phyloP scores from a whole-genome alignment of 2,113 vertebrate genomes.

The Hippopotamus amphibius region DNA sequence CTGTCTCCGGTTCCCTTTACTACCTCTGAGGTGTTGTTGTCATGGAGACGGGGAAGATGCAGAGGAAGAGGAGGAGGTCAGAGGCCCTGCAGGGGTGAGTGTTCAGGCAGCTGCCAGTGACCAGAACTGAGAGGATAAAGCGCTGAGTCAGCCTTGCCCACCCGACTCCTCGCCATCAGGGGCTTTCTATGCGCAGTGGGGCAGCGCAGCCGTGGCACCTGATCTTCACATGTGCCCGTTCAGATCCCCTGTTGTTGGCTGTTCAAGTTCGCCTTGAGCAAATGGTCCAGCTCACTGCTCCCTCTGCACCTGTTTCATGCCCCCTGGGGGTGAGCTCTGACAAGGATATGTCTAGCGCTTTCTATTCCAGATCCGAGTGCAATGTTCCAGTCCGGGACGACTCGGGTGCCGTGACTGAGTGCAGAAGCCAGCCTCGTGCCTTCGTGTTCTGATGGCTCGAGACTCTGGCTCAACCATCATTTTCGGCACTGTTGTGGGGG shows the following conservation, averaged over 20 bases:
- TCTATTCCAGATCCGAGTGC: background rate
- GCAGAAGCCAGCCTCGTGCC: background rate
- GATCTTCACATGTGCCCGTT: background rate
- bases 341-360: background rate
- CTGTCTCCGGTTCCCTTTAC: background rate
- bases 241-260: background rate
- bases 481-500: background rate
- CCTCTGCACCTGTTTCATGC: background rate
- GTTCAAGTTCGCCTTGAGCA: background rate
- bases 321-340: background rate
- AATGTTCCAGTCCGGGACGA: rapidly evolving
- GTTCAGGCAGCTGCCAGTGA: rapidly evolving
- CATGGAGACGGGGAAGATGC: background rate
- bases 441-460: background rate
- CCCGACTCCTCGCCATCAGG: background rate
- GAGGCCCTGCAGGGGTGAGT: rapidly evolving
- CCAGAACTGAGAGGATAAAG: background rate
- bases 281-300: background rate
- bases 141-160: rapidly evolving
- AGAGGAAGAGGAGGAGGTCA: no score
- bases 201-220: background rate
- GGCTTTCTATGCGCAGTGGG: background rate
- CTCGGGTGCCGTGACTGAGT: background rate
- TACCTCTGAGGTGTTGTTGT: no score
- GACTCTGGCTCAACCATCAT: background rate